Base-by-base conservation (phyloP, 2,888 invertebrate genomes). In the Thumatha senex region DNA sequence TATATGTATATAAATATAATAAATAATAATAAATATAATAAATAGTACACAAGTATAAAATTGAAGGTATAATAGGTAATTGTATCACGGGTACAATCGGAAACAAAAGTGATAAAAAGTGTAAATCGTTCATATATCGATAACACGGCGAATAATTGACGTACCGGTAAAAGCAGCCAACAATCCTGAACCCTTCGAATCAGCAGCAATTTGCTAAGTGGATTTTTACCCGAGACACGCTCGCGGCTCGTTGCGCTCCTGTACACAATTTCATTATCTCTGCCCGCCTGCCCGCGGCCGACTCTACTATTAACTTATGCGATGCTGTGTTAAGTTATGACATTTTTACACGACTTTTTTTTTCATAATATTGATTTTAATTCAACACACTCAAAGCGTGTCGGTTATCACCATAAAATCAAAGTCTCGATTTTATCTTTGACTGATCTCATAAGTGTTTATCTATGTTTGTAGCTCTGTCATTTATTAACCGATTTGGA, bases 151-250 rank as follows among this genome's bases (percentile, higher is more conserved):
- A 80, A 85, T 86, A 86, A 88, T 84, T 84, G 89, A 87, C 84
- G 83, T 80, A 76, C 80, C 84, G 82, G 86, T 85, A 87, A 87
- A 87, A 89, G 85, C 87, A 83, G 86, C 79, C 88, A 89, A 87
- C 89, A 89, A 89, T 88, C 89, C 89, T 84, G 86, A 89, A 86
- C 90, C 90, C 88, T 86, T 83, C 89, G 89, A 90, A 91, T 91
- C 91, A 90, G 89, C 91, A 88, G 90, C 91, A 92, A 92, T 92
- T 92, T 92, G 92, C 92, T 91, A 92, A 92, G 92, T 92, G 92
- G 92, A 92, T 92, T 92, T 92, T 92, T 91, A 89, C 82, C 85
- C 89, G 91, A 90, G 90, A 89, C 90, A 88, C 87, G 89, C 87
- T 85, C 89, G 77, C 85, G 89, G 80, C 87, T 86, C 91, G 90